phyloP scores from a whole-genome alignment of 2,113 vertebrate genomes.

The Erinaceus europaeus region DNA sequence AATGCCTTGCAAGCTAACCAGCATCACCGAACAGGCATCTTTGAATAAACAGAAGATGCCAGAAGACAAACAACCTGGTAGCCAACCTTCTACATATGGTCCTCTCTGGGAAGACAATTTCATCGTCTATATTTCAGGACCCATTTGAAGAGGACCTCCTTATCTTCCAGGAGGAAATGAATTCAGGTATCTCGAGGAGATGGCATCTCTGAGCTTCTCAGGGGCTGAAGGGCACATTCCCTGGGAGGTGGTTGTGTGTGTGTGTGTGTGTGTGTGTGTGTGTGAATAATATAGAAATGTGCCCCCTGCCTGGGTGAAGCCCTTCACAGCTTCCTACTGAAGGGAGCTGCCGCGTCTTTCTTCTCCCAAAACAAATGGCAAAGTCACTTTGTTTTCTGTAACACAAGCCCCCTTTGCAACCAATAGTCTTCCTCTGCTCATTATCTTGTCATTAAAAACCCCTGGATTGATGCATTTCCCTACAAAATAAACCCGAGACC shows the following conservation, averaged over 20 bases:
- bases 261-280: too few species aligned
- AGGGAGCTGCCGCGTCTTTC: not conserved
- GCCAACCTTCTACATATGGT: not conserved
- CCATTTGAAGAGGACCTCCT: not conserved
- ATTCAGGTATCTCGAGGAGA: not conserved
- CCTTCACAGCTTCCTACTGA: conserved; percentile 23
- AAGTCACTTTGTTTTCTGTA: conserved; percentile 71
- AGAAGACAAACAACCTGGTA: not conserved
- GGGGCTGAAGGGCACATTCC: not conserved
- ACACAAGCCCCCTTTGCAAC: conserved; percentile 49
- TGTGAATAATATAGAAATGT: conserved; percentile 41
- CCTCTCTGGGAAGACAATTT: not conserved
- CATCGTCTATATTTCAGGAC: not conserved
- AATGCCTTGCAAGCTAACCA: not conserved
- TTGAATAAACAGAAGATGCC: not conserved
- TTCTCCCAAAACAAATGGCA: conserved; percentile 55
- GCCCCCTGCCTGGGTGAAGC: conserved; percentile 35
- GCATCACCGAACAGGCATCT: not conserved
- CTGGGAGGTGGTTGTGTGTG: too few species aligned
- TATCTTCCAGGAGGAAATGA: conserved; percentile 15
- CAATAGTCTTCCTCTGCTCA: conserved; percentile 40
- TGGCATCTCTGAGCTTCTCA: not conserved
- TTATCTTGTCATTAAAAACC: conserved; percentile 72
- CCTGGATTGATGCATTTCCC: conserved; percentile 57
- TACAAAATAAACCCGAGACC: conserved; percentile 55